Evolutionary conservation across 2,888 invertebrate species (phyloP), one percentile per base, ranked within the genome.

Genomic region (Meghimatium bilineatum): DNA sequence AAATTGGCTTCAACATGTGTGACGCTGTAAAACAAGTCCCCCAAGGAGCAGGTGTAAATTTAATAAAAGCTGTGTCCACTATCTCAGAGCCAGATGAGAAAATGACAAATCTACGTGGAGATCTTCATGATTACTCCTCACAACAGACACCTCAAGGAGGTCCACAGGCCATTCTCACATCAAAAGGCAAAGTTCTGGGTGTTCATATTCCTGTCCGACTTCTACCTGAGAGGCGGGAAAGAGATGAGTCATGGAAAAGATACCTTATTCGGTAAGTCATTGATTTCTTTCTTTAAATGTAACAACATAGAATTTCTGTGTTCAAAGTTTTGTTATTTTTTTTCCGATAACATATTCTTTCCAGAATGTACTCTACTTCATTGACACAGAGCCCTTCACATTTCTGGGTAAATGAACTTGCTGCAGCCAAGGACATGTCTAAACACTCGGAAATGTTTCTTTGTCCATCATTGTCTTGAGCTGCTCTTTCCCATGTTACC

Each of bases 161-260:
- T 34, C 66, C 38, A 5, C 69, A 60, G n/a, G 60, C 36, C n/a
- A 23, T 78, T 44, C 69, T 52, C n/a, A 76, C 34, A 52, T 49
- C 78, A 26, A 44, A 74, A 6, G 74, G 74, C 26, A 66, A 71
- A 69, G 80, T 81, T 32, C 56, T 74, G n/a, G 38, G 34, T 8
- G 44, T 79, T 6, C 78, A 74, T 3, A 49, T 66, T 23, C 84
- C 74, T 10, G 34, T 71, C 1, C n/a, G 74, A 20, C 52, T 72
- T 14, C 44, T 85, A 12, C 85, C 84, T 38, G 91, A 93, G 84
- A 91, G 91, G 80, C 88, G 89, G 67, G 92, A 92, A 88, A 93
- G 93, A 86, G 95, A 95, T 87, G 95, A 95, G 86, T 94, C 94
- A 56, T 95, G 95, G 95, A 94, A 94, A 89, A 95, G 94, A 86